Evolutionary conservation across 1,140 invertebrate species (phyloP), one percentile per base, ranked within the genome.

Genomic region (Drosophila orena): DNA sequence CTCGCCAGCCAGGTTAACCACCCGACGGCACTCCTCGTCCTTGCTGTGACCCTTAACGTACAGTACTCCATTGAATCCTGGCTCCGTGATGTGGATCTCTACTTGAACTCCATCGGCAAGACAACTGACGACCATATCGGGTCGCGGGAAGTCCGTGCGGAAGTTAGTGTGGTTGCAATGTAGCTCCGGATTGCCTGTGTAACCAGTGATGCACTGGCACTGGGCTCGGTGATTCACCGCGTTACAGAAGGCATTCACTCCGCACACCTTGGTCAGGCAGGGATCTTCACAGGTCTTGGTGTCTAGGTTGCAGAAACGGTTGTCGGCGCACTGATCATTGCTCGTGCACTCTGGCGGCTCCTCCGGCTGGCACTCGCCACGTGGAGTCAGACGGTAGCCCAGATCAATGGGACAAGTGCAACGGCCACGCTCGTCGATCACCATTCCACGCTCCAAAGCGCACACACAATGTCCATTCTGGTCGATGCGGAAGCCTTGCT

Each of bases 11-110:
- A 96, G 93, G 15, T 96, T 96, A 6, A 98, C 95, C 1, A 97
- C 94, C 46, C 96, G 93, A 74, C 97, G 94, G 92, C 98, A 98
- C 47, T 97, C 94, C 90, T 97, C 96, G 79, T 98, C 97, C 91
- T 98, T 98, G 86, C 97, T 98, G 91, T 98, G 97, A 10, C 97
- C 97, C 93, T 98, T 98, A 0, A 98, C 98, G 80, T 98, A 98
- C 0, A 98, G 93, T 1, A 98, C 96, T 4, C 98, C 98, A 78
- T 98, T 97, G 91, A 98, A 98, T 46, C 96, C 96, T 77, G 95
- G 93, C 91, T 95, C 94, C 64, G 94, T 94, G 38, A 98, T 95
- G 77, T 96, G 95, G 50, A 98, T 96, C 81, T 96, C 95, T 1
- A 98, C 97, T 86, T 97, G 96, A 0, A 98, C 96, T 30, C 97